These are phyloP conservation scores for Hydroisotoma schaefferi DNA, from an alignment of 2,888 invertebrate genomes.

Conservation along the genomic window DNA sequence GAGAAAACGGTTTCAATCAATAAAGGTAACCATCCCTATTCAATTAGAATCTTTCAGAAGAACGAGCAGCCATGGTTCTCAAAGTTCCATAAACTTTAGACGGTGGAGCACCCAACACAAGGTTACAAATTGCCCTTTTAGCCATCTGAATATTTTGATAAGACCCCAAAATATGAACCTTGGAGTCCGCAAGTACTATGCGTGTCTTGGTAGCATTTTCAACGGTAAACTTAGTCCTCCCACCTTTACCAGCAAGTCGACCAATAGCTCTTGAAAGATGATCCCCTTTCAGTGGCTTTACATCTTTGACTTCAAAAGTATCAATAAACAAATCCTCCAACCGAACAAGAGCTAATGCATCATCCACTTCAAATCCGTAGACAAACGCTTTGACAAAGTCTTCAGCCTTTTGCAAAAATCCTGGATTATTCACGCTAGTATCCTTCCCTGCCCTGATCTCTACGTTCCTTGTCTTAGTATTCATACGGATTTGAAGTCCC, in stretches of 20 bases:
- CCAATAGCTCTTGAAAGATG: conserved; percentile 94
- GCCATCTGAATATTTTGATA: conserved; percentile 95
- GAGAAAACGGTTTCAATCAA: too few species aligned
- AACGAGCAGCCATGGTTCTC: conserved; percentile 75
- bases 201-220: conserved; percentile 98
- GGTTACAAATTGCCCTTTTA: conserved; percentile 87
- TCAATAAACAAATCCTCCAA: conserved; percentile 96
- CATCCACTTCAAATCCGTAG: conserved; percentile 94
- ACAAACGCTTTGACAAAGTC: conserved; percentile 97
- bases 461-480: conserved; percentile 83
- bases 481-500: conserved; percentile 88
- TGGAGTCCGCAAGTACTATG: conserved; percentile 93
- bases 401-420: conserved; percentile 91
- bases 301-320: conserved; percentile 94
- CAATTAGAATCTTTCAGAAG: conserved; percentile 76
- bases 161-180: conserved; percentile 95
- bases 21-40: too few species aligned
- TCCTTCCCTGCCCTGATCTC: conserved; percentile 66
- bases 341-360: conserved; percentile 87
- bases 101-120: conserved; percentile 94
- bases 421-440: conserved; percentile 65
- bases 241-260: conserved; percentile 95
- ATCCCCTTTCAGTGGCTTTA: conserved; percentile 91
- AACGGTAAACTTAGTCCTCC: conserved; percentile 94
- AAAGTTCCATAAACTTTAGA: conserved; percentile 97